Percentiles rank a stretch among this genome's conserved stretches.
phyloP scores from a whole-genome alignment of 2,113 vertebrate genomes.

The Sander lucioperca region DNA sequence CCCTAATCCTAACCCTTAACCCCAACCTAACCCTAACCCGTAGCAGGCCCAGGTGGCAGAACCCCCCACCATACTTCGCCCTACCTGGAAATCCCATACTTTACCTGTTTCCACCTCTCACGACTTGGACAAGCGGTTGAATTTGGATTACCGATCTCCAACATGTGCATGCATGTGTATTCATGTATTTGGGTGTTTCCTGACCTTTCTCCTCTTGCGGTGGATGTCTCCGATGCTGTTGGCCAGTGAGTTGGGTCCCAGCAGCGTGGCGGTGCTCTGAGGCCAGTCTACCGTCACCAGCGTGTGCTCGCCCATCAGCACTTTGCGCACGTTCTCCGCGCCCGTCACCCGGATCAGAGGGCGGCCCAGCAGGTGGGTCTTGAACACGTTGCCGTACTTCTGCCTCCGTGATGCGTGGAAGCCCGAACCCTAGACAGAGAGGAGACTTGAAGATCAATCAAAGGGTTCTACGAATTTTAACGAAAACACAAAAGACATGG shows the following conservation, averaged over 20 bases:
- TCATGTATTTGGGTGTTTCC: not conserved
- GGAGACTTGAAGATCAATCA: not conserved
- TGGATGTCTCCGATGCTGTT: constrained; percentile 98
- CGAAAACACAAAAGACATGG: not conserved
- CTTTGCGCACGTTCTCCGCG: constrained; percentile 94
- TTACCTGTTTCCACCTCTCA: too few relatives aligned
- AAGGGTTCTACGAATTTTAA: not conserved
- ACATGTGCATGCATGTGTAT: not conserved
- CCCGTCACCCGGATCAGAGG: constrained; percentile 96
- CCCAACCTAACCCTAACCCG: too few relatives aligned
- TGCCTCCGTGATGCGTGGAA: constrained; percentile 88
- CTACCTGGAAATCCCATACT: too few relatives aligned
- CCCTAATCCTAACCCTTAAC: too few relatives aligned
- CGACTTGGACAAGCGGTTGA: too few relatives aligned
- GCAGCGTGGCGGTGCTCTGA: constrained; percentile 92
- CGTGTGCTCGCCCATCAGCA: constrained; percentile 96
- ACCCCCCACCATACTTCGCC: too few relatives aligned
- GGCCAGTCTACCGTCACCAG: constrained; percentile 97
- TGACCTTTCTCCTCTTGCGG: constrained; percentile 94
- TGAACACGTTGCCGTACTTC: constrained; percentile 96
- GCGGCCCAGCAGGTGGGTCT: constrained; percentile 95
- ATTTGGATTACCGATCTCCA: not conserved
- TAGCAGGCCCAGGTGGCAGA: too few relatives aligned
- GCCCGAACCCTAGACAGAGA: constrained; percentile 84
- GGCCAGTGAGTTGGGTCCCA: constrained; percentile 94